These are phyloP conservation scores for Irena cyanogastra DNA, from an alignment of 2,113 vertebrate species.

Conservation along the genomic window DNA sequence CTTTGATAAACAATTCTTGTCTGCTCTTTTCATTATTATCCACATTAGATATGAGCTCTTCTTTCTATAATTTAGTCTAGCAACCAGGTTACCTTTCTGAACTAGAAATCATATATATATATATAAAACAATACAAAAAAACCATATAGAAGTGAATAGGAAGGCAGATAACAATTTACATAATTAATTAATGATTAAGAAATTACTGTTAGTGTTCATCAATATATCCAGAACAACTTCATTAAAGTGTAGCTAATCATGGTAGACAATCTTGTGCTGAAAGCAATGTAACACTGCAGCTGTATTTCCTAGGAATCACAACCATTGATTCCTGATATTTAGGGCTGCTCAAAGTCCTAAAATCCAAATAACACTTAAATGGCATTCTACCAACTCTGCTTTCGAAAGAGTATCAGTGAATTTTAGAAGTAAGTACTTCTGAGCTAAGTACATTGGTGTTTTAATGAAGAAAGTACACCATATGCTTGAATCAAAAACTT, in stretches of 20 bases:
- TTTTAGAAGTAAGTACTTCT: neutral
- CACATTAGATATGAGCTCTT: neutral
- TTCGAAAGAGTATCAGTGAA: neutral
- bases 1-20: neutral
- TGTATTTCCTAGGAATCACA: neutral
- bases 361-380: neutral
- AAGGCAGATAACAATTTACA: neutral
- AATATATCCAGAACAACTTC: neutral
- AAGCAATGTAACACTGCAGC: neutral
- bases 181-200: neutral
- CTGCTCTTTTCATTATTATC: neutral
- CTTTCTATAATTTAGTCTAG: neutral
- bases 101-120: neutral
- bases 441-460: neutral
- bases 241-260: neutral
- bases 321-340: neutral
- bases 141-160: neutral
- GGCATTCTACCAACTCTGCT: neutral
- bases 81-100: neutral
- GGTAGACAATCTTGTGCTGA: neutral
- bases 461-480: neutral
- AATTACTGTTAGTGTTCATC: neutral
- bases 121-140: neutral
- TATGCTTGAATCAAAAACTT: neutral
- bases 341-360: neutral